These are phyloP conservation scores for Malurus cyaneus DNA, from an alignment of 2,113 vertebrate species.

Conservation along the genomic window DNA sequence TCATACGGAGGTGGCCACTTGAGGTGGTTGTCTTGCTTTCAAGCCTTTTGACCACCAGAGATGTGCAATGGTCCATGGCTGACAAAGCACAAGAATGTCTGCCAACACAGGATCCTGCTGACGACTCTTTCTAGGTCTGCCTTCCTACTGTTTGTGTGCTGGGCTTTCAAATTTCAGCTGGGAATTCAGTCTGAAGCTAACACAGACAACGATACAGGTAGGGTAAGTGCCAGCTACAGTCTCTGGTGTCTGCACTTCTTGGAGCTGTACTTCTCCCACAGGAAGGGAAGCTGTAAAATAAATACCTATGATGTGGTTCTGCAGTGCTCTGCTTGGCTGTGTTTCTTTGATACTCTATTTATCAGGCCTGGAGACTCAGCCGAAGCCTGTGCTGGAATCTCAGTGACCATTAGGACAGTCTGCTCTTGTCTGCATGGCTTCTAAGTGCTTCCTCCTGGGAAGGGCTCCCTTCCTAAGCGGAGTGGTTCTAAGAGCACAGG, in stretches of 20 bases:
- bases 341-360: not conserved
- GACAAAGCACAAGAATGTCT: not conserved
- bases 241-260: not conserved
- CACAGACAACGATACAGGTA: not conserved
- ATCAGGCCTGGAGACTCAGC: not conserved
- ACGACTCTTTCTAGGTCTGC: not conserved
- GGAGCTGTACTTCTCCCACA: not conserved
- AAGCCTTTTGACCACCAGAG: not conserved
- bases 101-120: not conserved
- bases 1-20: not conserved
- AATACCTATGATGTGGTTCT: not conserved
- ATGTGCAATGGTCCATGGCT: not conserved
- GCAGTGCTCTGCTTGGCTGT: not conserved
- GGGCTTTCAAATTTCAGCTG: not conserved
- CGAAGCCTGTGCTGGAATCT: fast-evolving
- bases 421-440: fast-evolving
- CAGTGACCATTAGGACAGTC: not conserved
- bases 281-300: not conserved
- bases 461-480: fast-evolving
- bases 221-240: not conserved
- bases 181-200: not conserved
- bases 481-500: not conserved
- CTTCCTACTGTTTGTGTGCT: not conserved
- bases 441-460: not conserved
- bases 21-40: not conserved